phyloP scores from a whole-genome alignment of 2,888 invertebrate species.

The Parasteatoda lunata region DNA sequence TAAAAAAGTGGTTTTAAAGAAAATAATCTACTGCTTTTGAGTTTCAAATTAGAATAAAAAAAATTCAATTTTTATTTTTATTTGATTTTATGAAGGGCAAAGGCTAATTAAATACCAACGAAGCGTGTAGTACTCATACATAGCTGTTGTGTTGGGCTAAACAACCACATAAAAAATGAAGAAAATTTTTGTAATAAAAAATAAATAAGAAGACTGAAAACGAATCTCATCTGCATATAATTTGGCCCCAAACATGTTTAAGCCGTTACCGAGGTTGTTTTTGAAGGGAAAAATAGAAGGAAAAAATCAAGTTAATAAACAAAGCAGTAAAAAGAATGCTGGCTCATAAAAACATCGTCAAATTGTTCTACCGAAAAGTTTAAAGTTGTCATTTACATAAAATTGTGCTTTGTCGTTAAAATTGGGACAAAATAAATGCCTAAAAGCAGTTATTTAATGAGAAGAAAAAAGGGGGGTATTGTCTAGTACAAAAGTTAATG shows the following conservation, averaged over 20 bases:
- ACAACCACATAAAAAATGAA: background rate
- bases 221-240: constrained; percentile 36
- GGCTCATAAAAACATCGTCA: constrained; percentile 40
- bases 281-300: background rate
- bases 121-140: background rate
- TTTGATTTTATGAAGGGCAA: background rate
- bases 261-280: constrained; percentile 12
- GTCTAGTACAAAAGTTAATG: background rate
- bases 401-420: constrained; percentile 9
- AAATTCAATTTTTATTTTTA: background rate
- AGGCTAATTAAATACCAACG: background rate
- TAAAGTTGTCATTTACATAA: constrained; percentile 38
- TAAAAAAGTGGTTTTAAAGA: too few relatives aligned
- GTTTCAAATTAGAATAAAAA: too few relatives aligned
- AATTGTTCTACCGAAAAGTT: constrained; percentile 29
- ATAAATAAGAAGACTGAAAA: constrained; percentile 3
- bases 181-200: background rate
- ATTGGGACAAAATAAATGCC: constrained; percentile 16
- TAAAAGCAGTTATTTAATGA: constrained; percentile 22
- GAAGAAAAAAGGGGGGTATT: background rate
- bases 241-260: constrained; percentile 19
- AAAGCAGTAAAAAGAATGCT: constrained; percentile 26
- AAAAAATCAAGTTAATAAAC: background rate
- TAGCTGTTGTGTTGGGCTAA: background rate
- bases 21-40: too few relatives aligned